Base-by-base conservation (phyloP, 2,113 vertebrate genomes). In the Phyllostomus discolor region DNA sequence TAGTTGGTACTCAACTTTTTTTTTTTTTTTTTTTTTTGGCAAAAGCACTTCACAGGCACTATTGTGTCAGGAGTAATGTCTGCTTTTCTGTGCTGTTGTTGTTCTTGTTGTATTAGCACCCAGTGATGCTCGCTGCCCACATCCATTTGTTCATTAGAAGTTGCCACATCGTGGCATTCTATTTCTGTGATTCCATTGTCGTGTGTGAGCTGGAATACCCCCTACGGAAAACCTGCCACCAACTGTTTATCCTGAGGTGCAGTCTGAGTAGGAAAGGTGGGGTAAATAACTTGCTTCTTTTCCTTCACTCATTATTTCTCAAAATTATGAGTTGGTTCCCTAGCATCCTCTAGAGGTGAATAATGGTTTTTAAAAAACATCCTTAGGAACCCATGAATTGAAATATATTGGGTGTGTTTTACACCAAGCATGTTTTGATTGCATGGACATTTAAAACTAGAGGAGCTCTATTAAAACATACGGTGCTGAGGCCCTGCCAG, bases 1-100 rank as follows among this genome's bases (percentile, higher is more conserved):
- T 78, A 95, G 87, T 97, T 96, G 96, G 94, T 88, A 67, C 41
- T 67, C 96, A 76, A 26, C 85, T 57, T 57, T 54, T 54, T 54
- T 54, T 54, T 52, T 16, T 52, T 48, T 46, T 72, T 52, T 12
- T 26, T 31, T 35, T 15, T 50, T 22, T 28, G 6, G 31, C 22
- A 80, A 16, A 73, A 88, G 48, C 85, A 41, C 35, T 81, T 96
- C 88, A 67, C 24, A 79, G 72, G 72, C 88, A 73, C 43, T 52
- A 72, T 48, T 90, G 79, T 66, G 20, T 83, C 92, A 82, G 80
- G 75, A 91, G 57, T 72, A 41, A 81, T 24, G 59, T 92, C 82
- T 87, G 46, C 46, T 48, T 50, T 12, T 92, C 94, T 79, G 43
- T 83, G 57, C 57, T 24, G 59, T 43, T 79, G 59, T 31, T 67